Evolutionary conservation across 1,140 invertebrate genomes (phyloP), one percentile per base, ranked within the genome.

Genomic region (Brachionus calyciflorus): DNA sequence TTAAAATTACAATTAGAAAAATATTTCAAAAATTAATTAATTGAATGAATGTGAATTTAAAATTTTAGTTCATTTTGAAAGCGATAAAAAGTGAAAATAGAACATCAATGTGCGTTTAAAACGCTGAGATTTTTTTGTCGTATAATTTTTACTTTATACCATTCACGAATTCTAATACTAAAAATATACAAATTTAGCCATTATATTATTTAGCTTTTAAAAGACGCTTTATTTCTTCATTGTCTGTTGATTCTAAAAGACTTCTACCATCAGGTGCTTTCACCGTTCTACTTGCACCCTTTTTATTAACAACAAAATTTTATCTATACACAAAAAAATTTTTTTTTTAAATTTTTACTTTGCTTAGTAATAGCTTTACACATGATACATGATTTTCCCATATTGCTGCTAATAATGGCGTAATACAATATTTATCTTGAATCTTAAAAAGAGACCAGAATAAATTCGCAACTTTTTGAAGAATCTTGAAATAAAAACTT

Each of bases 161-260:
- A n/a, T n/a, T n/a, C n/a, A n/a, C n/a, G n/a, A n/a, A n/a, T n/a
- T n/a, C n/a, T n/a, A n/a, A n/a, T n/a, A n/a, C n/a, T n/a, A n/a
- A n/a, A n/a, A n/a, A n/a, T n/a, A n/a, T n/a, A n/a, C n/a, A n/a
- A n/a, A n/a, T n/a, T n/a, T n/a, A 17, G 14, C 40, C 40, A 37
- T 37, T 63, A 37, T 17, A 37, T 7, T 12, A 30, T 40, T 40
- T 19, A 37, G 9, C 24, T 41, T 24, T 41, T 44, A 65, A 12
- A 44, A 65, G 37, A 37, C 40, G 40, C 26, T 46, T 65, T n/a
- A 65, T 65, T 65, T 65, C 60, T 14, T 65, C 60, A 44, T 65
- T 65, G n/a, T 96, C 93, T 14, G 93, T 93, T 78, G 91, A 91
- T 80, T 94, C 91, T 70, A 92, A 83, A 83, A 94, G 95, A 79